Evolutionary conservation across 2,113 vertebrate genomes (phyloP), one percentile per base, ranked within the genome.

Genomic region (Podarcis cretensis): DNA sequence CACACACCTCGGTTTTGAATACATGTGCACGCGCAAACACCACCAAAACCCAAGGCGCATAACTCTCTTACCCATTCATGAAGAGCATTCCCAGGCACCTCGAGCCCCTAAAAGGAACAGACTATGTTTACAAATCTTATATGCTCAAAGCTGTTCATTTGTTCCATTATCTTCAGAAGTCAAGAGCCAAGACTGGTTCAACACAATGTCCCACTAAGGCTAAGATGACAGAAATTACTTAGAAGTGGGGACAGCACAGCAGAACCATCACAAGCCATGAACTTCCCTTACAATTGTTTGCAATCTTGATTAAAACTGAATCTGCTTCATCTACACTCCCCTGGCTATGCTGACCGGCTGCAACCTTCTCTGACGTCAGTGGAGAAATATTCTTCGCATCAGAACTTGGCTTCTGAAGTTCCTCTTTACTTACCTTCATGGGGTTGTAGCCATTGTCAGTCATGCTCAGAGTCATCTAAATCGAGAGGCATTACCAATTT

Each of bases 251-350:
- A 69, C 14, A 37, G 21, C 18, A 40, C 0, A 23, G 32, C 12
- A 9, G 89, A 14, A 81, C 20, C 14, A 73, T 12, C 63, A 54
- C 23, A 8, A 23, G 73, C 1, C 12, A 80, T 1, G 6, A 75
- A 43, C 0, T 6, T 2, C n/a, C 3, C n/a, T 59, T 18, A 0
- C 0, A 0, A 3, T 0, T 54, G 66, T 25, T 63, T 23, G 18
- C 82, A 16, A 21, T 23, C 43, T n/a, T 71, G 74, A 89, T 84
- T 57, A 87, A 81, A 87, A 35, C 27, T 3, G 20, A 25, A 68
- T n/a, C 20, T 14, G 23, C 48, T 71, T 59, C 75, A 79, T 79
- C 83, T 69, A 78, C 10, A 37, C 43, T 69, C n/a, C n/a, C 13
- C 25, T n/a, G 6, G 68, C 40, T 25, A 57, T 23, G 48, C n/a